These are phyloP conservation scores for Venturia canescens DNA, from an alignment of 1,140 invertebrate species.

Conservation along the genomic window DNA sequence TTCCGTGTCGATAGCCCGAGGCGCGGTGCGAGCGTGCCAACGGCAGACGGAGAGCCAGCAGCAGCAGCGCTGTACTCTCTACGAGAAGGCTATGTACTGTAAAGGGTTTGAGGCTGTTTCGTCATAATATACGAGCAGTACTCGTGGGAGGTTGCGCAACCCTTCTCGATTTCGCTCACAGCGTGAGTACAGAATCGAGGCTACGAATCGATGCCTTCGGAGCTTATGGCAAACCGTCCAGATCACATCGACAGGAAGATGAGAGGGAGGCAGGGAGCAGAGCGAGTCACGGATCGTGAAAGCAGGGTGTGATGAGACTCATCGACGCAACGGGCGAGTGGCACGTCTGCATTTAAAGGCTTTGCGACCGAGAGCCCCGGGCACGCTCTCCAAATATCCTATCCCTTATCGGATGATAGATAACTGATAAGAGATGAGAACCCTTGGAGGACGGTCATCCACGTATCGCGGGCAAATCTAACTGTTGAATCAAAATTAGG, in stretches of 20 bases:
- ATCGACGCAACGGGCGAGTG: conserved; percentile 4
- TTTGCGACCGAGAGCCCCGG: not conserved
- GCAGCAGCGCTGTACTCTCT: not conserved
- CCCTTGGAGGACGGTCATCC: not conserved
- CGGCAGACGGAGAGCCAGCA: conserved; percentile 13
- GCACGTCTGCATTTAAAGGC: conserved; percentile 25
- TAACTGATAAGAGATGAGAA: not conserved
- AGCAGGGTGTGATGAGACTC: conserved; percentile 25
- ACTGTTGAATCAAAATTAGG: conserved; percentile 8
- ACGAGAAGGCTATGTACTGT: not conserved
- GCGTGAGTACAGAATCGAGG: conserved; percentile 8
- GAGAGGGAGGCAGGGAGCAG: not conserved
- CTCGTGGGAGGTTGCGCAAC: conserved; percentile 35
- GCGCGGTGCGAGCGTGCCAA: conserved; percentile 31
- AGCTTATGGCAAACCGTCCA: conserved; percentile 8
- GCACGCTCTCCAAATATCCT: conserved; percentile 3
- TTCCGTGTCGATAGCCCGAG: conserved; percentile 39
- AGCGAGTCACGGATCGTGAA: conserved; percentile 5
- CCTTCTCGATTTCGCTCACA: conserved; percentile 36
- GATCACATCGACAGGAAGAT: not conserved
- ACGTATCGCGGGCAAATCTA: not conserved
- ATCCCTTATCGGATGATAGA: conserved; percentile 5
- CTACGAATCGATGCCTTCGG: conserved; percentile 15
- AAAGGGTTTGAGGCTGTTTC: conserved; percentile 17
- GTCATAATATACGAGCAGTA: conserved; percentile 26